Conservation (phyloP, 2,797 vertebrate genomes). For the Myoxocephalus aenaeus region DNA sequence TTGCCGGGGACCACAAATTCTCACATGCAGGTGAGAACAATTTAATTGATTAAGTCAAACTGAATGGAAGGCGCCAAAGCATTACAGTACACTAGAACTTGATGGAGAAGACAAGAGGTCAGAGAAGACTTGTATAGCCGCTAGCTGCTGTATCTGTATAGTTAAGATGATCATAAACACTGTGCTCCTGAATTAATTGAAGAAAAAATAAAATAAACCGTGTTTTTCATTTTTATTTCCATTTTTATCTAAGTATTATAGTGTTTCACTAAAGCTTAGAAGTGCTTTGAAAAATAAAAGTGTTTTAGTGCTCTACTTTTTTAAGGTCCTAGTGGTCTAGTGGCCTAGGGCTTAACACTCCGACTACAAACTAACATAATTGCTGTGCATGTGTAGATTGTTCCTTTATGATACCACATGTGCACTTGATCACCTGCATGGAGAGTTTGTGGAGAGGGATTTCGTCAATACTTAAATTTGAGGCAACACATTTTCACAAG, state of each 20-base stretch:
- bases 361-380: not conserved
- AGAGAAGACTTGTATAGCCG: not conserved
- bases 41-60: not conserved
- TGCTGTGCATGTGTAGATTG: not conserved
- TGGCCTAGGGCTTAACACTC: not conserved
- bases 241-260: not conserved
- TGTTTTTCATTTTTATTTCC: not conserved
- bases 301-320: not conserved
- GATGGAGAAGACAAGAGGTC: not conserved
- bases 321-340: no score
- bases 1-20: not conserved
- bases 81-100: not conserved
- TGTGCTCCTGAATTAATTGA: not conserved
- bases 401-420: not conserved
- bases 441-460: not conserved
- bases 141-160: not conserved
- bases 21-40: not conserved
- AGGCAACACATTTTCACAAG: constrained; percentile 10
- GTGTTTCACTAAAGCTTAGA: not conserved
- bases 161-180: not conserved
- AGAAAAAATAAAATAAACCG: not conserved
- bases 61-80: not conserved
- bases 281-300: not conserved
- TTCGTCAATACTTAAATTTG: not conserved
- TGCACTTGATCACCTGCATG: not conserved